phyloP scores from a whole-genome alignment of 1,140 invertebrate genomes.

The Eubasilissa regina region DNA sequence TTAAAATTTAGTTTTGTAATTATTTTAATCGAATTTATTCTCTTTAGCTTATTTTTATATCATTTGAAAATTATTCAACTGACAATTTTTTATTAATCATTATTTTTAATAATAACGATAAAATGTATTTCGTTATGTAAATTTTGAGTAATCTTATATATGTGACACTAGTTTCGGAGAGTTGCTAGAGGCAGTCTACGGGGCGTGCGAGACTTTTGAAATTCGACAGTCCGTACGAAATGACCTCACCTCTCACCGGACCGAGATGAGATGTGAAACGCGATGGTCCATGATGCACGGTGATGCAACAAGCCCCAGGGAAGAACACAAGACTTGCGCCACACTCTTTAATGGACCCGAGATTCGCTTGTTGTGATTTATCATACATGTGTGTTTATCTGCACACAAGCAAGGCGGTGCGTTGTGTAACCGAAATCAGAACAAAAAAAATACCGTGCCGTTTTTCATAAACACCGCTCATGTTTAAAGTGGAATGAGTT shows the following conservation, averaged over 20 bases:
- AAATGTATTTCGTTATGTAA: no score
- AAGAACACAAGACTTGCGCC: slow-evolving; percentile 28
- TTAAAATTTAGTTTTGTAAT: no score
- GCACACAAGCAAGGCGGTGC: not conserved
- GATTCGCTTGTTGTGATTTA: slow-evolving; percentile 17
- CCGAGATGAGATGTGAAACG: slow-evolving; percentile 29
- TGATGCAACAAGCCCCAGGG: slow-evolving; percentile 32
- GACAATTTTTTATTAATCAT: no score
- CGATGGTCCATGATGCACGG: slow-evolving; percentile 7
- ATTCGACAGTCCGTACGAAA: slow-evolving; percentile 22
- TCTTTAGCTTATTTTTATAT: no score
- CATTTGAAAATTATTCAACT: no score
- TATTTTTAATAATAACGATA: no score
- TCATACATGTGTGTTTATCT: not conserved
- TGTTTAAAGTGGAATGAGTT: slow-evolving; percentile 7
- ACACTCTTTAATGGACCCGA: slow-evolving; percentile 42
- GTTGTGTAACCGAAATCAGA: not conserved
- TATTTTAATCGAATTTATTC: no score
- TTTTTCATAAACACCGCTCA: slow-evolving; percentile 10
- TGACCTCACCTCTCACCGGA: slow-evolving; percentile 27
- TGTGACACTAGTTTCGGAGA: not conserved
- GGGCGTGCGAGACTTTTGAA: slow-evolving; percentile 1
- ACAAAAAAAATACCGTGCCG: not conserved
- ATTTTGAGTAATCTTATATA: no score
- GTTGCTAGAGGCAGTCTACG: not conserved